Evolutionary conservation across 1,140 invertebrate species (phyloP).

Genomic region (Dufourea novaeangliae): DNA sequence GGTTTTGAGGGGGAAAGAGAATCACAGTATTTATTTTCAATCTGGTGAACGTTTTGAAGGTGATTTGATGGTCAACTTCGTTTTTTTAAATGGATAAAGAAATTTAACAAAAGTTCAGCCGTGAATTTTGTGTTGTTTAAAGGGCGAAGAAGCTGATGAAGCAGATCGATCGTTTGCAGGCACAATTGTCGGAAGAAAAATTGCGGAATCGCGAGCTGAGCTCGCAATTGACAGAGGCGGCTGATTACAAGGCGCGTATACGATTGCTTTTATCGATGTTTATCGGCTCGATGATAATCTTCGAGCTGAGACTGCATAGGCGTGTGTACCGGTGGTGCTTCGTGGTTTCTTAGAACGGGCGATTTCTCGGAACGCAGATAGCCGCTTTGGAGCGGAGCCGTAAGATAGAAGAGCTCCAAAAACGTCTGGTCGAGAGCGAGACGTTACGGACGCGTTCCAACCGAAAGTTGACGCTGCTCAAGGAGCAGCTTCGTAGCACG

Average conservation of each 20-base stretch:
- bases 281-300: background rate
- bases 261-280: background rate
- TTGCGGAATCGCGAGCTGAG: constrained; percentile 88
- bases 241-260: constrained; percentile 88
- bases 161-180: constrained; percentile 88
- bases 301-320: too few relatives aligned
- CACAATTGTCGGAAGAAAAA: constrained; percentile 88
- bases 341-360: too few relatives aligned
- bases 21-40: too few relatives aligned
- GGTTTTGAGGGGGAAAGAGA: too few relatives aligned
- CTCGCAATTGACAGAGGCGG: constrained; percentile 89
- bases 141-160: constrained; percentile 88
- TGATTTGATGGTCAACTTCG: too few relatives aligned
- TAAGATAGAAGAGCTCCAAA: constrained; percentile 92
- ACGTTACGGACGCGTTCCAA: constrained; percentile 86
- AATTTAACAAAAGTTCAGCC: too few relatives aligned
- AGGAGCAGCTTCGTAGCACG: constrained; percentile 86
- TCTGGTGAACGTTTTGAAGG: too few relatives aligned
- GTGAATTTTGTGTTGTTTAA: constrained; percentile 34
- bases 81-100: too few relatives aligned
- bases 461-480: constrained; percentile 87
- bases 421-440: constrained; percentile 88
- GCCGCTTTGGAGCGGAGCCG: constrained; percentile 89
- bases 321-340: too few relatives aligned
- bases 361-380: constrained; percentile 82